Evolutionary conservation across 2,888 invertebrate species (phyloP), one percentile per base, ranked within the genome.

Genomic region (Clepsis dumicolana): DNA sequence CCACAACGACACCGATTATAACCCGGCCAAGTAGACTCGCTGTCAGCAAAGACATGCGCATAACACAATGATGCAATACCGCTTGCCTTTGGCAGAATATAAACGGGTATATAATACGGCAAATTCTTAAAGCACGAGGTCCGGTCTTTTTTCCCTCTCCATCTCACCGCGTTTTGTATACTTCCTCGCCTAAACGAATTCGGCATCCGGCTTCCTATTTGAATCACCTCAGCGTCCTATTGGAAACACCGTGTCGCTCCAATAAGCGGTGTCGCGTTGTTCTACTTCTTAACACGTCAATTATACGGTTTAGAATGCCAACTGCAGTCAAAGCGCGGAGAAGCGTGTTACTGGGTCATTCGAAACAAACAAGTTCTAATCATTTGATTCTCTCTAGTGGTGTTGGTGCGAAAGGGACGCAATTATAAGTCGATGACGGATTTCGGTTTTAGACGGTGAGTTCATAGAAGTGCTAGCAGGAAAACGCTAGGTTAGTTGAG

Each of bases 51-150:
- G n/a, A 8, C 29, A 35, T 56, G 56, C 32, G 56, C 25, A 59
- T 4, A n/a, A 1, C 8, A 24, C 50, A 50, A 67, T 67, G 67
- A 25, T 54, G 56, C 62, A 68, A 67, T 52, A 63, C 38, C 18
- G 14, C 63, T 10, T 25, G 16, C 8, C 16, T 18, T 63, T 67
- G 62, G n/a, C 67, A 63, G 67, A 29, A 63, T 48, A 44, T 41
- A 61, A 62, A 24, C 48, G 56, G 48, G 35, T 27, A 63, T 48
- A 44, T 41, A 61, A 62, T 29, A 56, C 62, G 48, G 35, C 38
- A 16, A 63, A 63, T 50, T 63, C 4, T n/a, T 12, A 50, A 62
- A 50, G 50, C 16, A 8, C 56, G 18, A 48, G 21, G 14, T 16
- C n/a, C 25, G 18, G 29, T 63, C 21, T 29, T 61, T 25, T n/a